phyloP scores from a whole-genome alignment of 1,140 invertebrate species.

The Bombus polaris region DNA sequence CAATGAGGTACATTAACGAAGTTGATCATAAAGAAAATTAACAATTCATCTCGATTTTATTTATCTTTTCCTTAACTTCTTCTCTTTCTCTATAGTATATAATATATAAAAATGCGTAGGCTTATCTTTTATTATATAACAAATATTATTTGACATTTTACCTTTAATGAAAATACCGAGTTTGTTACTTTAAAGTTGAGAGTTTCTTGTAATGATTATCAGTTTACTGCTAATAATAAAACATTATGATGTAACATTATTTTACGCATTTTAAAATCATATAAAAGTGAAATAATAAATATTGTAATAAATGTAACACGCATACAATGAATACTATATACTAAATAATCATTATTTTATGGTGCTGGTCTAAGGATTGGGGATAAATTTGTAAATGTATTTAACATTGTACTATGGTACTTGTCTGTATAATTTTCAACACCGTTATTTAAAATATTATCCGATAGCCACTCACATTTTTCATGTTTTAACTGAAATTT shows the following conservation, averaged over 20 bases:
- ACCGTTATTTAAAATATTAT: slow-evolving; percentile 52
- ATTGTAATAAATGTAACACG: slow-evolving; percentile 52
- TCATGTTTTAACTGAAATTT: slow-evolving; percentile 61
- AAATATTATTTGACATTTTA: neutral
- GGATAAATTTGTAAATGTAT: slow-evolving; percentile 52
- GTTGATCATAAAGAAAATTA: slow-evolving; percentile 7
- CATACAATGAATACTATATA: neutral
- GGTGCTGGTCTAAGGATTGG: slow-evolving; percentile 61
- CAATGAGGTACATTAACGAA: slow-evolving; percentile 1
- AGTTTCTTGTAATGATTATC: neutral
- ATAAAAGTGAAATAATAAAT: slow-evolving; percentile 61
- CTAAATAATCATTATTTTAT: slow-evolving; percentile 40
- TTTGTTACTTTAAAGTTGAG: neutral
- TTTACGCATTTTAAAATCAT: slow-evolving; percentile 22
- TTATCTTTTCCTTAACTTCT: neutral
- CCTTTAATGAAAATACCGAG: neutral
- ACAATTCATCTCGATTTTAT: slow-evolving; percentile 12
- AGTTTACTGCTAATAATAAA: slow-evolving; percentile 12
- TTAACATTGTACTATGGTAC: slow-evolving; percentile 50
- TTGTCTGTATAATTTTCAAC: slow-evolving; percentile 57
- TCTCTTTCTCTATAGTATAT: slow-evolving; percentile 11
- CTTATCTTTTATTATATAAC: neutral
- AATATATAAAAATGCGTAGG: slow-evolving; percentile 26
- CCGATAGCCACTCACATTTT: slow-evolving; percentile 63
- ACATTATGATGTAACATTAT: neutral